Evolutionary conservation across 2,113 vertebrate species (phyloP).

Genomic region (Myotis davidii): DNA sequence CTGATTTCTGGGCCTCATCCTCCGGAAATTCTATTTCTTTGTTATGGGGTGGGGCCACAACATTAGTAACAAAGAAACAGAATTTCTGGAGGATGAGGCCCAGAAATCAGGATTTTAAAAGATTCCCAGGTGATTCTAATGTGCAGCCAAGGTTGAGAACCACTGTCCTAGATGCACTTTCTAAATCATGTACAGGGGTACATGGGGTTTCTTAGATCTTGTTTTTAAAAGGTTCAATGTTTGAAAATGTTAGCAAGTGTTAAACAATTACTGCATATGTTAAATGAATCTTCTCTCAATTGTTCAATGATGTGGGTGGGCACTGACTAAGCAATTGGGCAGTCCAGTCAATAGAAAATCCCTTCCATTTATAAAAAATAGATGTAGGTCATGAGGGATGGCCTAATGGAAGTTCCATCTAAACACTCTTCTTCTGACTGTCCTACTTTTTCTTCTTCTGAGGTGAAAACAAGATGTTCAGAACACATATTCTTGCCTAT

Average conservation of each 20-base stretch:
- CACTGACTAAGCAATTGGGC: background rate
- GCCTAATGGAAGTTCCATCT: background rate
- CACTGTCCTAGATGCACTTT: background rate
- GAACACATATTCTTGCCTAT: background rate
- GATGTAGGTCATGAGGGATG: background rate
- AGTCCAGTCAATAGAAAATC: too few relatives aligned
- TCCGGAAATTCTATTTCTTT: too few relatives aligned
- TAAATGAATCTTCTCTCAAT: background rate
- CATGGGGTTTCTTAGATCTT: background rate
- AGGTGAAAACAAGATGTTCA: background rate
- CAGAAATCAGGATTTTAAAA: too few relatives aligned
- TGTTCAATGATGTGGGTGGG: background rate
- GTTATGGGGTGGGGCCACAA: too few relatives aligned
- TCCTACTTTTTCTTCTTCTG: background rate
- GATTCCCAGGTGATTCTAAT: too few relatives aligned
- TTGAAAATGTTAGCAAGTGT: background rate
- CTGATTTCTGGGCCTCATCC: too few relatives aligned
- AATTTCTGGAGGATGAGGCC: too few relatives aligned
- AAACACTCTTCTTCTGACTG: background rate
- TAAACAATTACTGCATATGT: background rate
- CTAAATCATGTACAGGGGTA: background rate
- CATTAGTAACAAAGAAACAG: too few relatives aligned
- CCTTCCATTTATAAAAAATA: rapidly evolving
- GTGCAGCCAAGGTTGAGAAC: too few relatives aligned
- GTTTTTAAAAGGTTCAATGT: background rate